Evolutionary conservation across 2,888 invertebrate genomes (phyloP), one percentile per base, ranked within the genome.

Genomic region (Xiphydria camelus): DNA sequence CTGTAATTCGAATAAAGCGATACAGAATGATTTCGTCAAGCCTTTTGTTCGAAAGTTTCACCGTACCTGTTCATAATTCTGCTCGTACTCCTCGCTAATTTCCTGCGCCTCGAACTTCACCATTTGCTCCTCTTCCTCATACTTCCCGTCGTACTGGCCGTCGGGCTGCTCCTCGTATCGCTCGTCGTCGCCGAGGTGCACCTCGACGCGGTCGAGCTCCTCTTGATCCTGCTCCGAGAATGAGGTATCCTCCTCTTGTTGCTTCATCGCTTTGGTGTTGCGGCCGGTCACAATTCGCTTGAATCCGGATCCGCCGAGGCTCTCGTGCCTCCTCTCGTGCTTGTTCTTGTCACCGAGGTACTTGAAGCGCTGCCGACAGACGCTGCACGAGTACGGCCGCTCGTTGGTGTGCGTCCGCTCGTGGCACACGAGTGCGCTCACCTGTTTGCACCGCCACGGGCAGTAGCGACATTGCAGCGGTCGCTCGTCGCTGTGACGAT

Each of bases 321-420:
- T 66, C 32, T 74, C 75, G 36, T 75, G 75, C 20, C 75, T 51
- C 36, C 73, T 64, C 37, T 75, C 73, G 20, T 75, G 75, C 32
- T 75, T 75, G 44, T 75, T 75, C 26, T 74, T 75, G 26, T 75
- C 75, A 1, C 75, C 75, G 5, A 75, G 62, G 41, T 75, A 75
- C 40, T 75, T 75, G 41, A 75, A 75, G 12, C 68, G 58, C 44
- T 75, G 75, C 19, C 66, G 59, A 29, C 75, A 75, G 2, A 74
- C 74, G 4, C 66, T 69, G 39, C 75, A 75, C 5, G 68, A 62
- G 45, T 75, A 75, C 1, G 75, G 75, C 5, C 75, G 57, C 40
- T 75, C 75, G 35, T 75, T 75, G 1, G 75, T 75, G 42, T 75
- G 75, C 1, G 75, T 75, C 33, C 75, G 66, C 45, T 75, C 75